Percentiles rank a stretch among this genome's conserved stretches.
Conservation (phyloP, 2,888 invertebrate genomes). For the Rhingia campestris region DNA sequence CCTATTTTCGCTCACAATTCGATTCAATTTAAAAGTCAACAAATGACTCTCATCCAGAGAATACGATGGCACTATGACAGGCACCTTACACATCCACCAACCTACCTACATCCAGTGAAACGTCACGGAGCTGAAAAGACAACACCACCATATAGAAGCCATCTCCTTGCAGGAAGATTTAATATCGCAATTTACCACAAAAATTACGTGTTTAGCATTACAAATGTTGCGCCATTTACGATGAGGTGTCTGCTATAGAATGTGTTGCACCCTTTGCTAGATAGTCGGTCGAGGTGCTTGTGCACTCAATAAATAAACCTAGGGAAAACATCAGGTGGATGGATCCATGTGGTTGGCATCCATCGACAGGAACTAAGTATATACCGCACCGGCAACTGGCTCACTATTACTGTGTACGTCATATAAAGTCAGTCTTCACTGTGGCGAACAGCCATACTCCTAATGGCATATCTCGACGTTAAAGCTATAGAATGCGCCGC, state of each 20-base stretch:
- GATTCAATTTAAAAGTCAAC: constrained; percentile 24
- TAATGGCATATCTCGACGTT: constrained; percentile 22
- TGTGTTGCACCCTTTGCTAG: constrained; percentile 52
- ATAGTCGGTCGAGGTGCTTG: constrained; percentile 3
- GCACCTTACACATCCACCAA: constrained; percentile 12
- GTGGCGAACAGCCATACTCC: constrained; percentile 2
- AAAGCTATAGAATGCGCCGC: constrained; percentile 40
- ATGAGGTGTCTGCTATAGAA: constrained; percentile 35
- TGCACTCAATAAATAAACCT: constrained; percentile 50
- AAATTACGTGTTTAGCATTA: constrained; percentile 72
- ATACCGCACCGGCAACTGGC: constrained; percentile 23
- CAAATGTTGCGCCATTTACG: constrained; percentile 55
- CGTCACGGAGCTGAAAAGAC: constrained; percentile 20
- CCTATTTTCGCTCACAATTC: not conserved
- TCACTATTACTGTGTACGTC: not conserved
- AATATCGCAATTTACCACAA: constrained; percentile 71
- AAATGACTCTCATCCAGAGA: constrained; percentile 10
- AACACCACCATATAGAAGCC: constrained; percentile 1
- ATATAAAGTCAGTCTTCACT: constrained; percentile 29
- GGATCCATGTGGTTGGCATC: constrained; percentile 45
- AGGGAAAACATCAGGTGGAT: constrained; percentile 57
- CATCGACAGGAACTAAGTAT: constrained; percentile 66
- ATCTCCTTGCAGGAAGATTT: constrained; percentile 52
- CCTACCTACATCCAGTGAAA: constrained; percentile 1
- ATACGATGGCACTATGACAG: not conserved